Evolutionary conservation across 2,797 vertebrate genomes (phyloP).

Genomic region (Rhinogobio ventralis): DNA sequence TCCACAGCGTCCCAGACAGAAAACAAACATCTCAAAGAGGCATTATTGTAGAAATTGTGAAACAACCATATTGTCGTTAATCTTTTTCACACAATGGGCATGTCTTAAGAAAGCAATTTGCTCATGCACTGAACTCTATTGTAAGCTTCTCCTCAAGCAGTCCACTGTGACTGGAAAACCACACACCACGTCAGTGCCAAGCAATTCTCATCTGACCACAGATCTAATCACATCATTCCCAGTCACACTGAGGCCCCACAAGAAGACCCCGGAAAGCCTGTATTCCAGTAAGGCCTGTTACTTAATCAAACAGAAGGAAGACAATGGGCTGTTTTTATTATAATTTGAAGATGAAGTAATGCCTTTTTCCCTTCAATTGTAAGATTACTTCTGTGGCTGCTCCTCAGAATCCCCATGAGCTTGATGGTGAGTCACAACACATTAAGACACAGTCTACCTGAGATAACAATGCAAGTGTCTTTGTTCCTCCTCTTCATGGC

Average conservation of each 20-base stretch:
- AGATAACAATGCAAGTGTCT: conserved; percentile 98
- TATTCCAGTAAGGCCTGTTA: conserved; percentile 15
- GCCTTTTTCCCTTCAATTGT: no score
- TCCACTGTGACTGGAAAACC: conserved; percentile 30
- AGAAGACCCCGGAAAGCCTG: conserved; percentile 28
- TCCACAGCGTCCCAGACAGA: conserved; percentile 26
- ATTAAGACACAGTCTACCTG: conserved; percentile 78
- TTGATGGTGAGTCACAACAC: background rate
- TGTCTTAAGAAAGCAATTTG: conserved; percentile 29
- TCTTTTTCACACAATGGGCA: conserved; percentile 36
- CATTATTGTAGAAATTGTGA: conserved; percentile 31
- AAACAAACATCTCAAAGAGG: conserved; percentile 48
- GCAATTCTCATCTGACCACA: conserved; percentile 47
- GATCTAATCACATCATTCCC: conserved; percentile 50
- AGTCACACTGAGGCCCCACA: conserved; percentile 27
- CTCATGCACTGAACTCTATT: conserved; percentile 26
- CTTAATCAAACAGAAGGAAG: background rate
- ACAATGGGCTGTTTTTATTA: background rate
- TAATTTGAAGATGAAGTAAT: background rate
- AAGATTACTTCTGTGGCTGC: background rate
- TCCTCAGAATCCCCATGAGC: background rate
- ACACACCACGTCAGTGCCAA: conserved; percentile 31
- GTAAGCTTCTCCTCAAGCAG: conserved; percentile 26
- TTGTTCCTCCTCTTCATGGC: conserved; percentile 98
- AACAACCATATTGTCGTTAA: conserved; percentile 26